phyloP scores from a whole-genome alignment of 2,888 invertebrate species.

The Tetrapedia diversipes region DNA sequence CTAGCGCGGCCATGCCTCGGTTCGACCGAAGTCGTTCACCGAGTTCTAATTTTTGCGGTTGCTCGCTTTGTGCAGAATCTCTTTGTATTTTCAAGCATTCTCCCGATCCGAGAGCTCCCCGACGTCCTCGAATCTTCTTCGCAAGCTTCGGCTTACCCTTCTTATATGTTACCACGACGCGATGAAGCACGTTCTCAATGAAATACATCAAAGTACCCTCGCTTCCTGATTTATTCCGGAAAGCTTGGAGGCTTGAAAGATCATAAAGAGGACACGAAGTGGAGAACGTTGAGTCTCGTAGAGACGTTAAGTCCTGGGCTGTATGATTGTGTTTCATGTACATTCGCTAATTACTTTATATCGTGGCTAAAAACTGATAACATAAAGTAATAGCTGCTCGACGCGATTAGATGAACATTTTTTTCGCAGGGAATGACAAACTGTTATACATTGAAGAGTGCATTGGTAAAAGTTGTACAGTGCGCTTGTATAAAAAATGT shows the following conservation, averaged over 20 bases:
- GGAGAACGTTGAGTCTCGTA: too few species aligned
- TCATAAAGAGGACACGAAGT: too few species aligned
- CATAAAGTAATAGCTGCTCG: too few species aligned
- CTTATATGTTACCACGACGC: conserved; percentile 16
- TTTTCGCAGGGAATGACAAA: too few species aligned
- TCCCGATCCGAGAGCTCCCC: conserved; percentile 4
- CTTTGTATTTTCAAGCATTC: conserved; percentile 49
- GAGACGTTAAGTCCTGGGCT: too few species aligned
- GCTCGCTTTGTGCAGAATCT: conserved; percentile 23
- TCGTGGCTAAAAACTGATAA: too few species aligned
- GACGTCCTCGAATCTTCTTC: conserved; percentile 16
- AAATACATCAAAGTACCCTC: conserved; percentile 25
- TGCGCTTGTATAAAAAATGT: too few species aligned
- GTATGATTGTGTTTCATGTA: too few species aligned
- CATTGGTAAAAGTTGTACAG: too few species aligned
- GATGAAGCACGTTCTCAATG: conserved; percentile 46
- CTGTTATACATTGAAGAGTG: too few species aligned
- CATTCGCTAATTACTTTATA: too few species aligned
- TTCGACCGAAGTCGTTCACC: conserved; percentile 30
- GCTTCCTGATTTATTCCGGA: not conserved
- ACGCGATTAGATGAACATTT: too few species aligned
- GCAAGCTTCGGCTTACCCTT: not conserved
- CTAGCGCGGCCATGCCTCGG: not conserved
- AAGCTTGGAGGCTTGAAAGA: not conserved
- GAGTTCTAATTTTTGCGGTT: conserved; percentile 51